These are phyloP conservation scores for Nomada lathburiana DNA, from an alignment of 2,888 invertebrate genomes.

Conservation along the genomic window DNA sequence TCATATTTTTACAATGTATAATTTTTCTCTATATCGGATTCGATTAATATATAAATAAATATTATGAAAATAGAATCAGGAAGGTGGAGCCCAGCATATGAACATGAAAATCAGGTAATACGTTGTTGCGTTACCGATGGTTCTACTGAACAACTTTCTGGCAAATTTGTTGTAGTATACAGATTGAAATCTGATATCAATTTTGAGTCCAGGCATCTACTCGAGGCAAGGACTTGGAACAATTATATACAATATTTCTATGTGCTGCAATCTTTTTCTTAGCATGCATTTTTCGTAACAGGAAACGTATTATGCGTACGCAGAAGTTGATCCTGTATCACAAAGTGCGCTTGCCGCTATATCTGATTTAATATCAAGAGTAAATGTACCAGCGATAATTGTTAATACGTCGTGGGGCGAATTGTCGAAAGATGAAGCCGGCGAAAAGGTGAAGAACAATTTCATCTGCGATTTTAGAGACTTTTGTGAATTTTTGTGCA, in stretches of 20 bases:
- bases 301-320: slow-evolving; percentile 83
- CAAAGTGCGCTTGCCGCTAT: slow-evolving; percentile 78
- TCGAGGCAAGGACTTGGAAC: slow-evolving; percentile 86
- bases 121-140: slow-evolving; percentile 89
- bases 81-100: slow-evolving; percentile 85
- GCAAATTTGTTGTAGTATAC: slow-evolving; percentile 89
- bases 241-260: not conserved
- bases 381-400: slow-evolving; percentile 84
- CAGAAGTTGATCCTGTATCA: slow-evolving; percentile 79
- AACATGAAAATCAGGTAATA: slow-evolving; percentile 82
- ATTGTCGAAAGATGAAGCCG: slow-evolving; percentile 84
- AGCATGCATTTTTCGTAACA: slow-evolving; percentile 11
- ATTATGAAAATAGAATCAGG: slow-evolving; percentile 86
- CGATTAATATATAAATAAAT: slow-evolving; percentile 17
- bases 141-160: slow-evolving; percentile 86
- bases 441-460: slow-evolving; percentile 84
- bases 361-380: slow-evolving; percentile 77
- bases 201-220: slow-evolving; percentile 88
- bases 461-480: slow-evolving; percentile 87
- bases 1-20: not conserved
- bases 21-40: not conserved
- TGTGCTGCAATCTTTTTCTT: not conserved
- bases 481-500: slow-evolving; percentile 86
- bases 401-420: slow-evolving; percentile 86
- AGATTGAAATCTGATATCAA: slow-evolving; percentile 87